Conservation (phyloP, 2,797 vertebrate genomes). For the Falco columbarius region DNA sequence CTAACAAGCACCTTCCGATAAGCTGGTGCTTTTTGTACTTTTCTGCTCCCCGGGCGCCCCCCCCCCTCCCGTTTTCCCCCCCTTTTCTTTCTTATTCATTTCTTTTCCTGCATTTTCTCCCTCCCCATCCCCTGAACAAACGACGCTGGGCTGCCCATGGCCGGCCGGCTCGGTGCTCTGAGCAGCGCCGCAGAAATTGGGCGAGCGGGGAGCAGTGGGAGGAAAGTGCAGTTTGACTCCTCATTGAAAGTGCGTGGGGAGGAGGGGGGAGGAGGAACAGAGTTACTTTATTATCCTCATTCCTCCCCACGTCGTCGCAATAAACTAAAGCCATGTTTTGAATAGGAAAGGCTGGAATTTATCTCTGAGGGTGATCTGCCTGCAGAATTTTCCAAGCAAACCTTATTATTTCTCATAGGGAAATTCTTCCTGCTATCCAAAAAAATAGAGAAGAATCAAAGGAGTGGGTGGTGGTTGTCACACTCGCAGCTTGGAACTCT, state of each 20-base stretch:
- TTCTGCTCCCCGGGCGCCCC: neutral
- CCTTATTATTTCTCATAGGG: neutral
- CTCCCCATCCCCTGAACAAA: neutral
- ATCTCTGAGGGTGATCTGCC: slow-evolving; percentile 15
- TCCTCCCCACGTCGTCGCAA: slow-evolving; percentile 20
- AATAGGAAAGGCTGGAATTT: slow-evolving; percentile 30
- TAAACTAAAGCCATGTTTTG: slow-evolving; percentile 24
- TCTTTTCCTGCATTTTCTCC: neutral
- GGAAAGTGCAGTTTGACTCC: neutral
- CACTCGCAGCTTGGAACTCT: slow-evolving; percentile 6
- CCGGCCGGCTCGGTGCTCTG: neutral
- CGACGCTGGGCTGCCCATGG: neutral
- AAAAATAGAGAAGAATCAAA: slow-evolving; percentile 14
- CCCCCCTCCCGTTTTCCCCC: rapidly evolving
- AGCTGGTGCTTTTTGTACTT: neutral
- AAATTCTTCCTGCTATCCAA: neutral
- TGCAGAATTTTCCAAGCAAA: slow-evolving; percentile 26
- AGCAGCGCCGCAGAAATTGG: neutral
- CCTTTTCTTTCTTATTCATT: neutral
- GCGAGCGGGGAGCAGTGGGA: neutral
- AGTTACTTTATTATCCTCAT: slow-evolving; percentile 42
- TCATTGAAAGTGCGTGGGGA: slow-evolving; percentile 2
- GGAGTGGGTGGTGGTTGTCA: slow-evolving; percentile 25
- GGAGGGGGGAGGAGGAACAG: slow-evolving; percentile 16
- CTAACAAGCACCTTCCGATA: neutral